Evolutionary conservation across 2,113 vertebrate species (phyloP), one percentile per base, ranked within the genome.

Genomic region (Microtus richardsoni): DNA sequence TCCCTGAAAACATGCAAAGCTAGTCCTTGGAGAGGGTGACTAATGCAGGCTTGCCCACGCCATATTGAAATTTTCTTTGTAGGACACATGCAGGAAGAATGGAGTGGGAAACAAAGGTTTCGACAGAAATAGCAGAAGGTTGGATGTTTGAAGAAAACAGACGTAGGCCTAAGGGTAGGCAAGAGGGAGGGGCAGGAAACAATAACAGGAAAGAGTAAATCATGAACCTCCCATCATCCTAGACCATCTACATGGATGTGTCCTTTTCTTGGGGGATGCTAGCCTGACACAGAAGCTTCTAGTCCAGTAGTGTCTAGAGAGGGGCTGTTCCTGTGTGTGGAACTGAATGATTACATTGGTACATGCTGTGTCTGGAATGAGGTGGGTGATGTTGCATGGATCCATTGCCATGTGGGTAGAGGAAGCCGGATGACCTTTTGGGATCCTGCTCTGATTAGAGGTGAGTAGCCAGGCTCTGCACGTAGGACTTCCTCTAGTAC

Each of bases 401-500:
- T 44, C 85, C 73, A 47, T 0, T 1, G 47, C 77, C 41, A 26
- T 10, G 66, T 14, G 44, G 73, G 47, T 54, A 78, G 86, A 96
- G 94, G 94, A 95, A 91, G 83, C 62, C 3, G 1, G 79, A n/a
- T 39, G 88, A 89, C 87, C 95, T 94, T 93, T 84, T 13, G 3
- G 41, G 82, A 71, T 58, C 83, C 47, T 70, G 33, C 49, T 22
- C n/a, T 71, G 64, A 84, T 93, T 60, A 89, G 89, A 83, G 49
- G 83, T 41, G 87, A 94, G 70, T 36, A 36, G n/a, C 70, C 88
- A 52, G 96, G 62, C 44, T 26, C 49, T 47, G 74, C 28, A 89
- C 64, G 10, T 88, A 95, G 89, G 84, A 94, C 89, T 96, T 97
- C 75, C 94, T 84, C 70, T 47, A 66, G 66, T 73, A 91, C 88